Conservation (phyloP, 2,888 invertebrate genomes). For the Coremacera marginata region DNA sequence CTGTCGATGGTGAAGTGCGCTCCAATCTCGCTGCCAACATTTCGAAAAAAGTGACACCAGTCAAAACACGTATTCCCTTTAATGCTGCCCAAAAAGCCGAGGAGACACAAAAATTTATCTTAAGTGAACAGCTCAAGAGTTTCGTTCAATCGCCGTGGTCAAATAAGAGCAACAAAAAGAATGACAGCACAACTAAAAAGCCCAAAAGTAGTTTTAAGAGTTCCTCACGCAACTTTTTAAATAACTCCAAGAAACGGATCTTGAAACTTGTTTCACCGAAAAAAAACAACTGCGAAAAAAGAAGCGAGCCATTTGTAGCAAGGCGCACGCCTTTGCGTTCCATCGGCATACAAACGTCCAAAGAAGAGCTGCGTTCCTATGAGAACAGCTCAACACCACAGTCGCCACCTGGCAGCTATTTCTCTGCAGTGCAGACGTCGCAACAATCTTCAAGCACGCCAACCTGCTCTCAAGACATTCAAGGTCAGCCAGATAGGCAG, state of each 20-base stretch:
- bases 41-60: constrained; percentile 63
- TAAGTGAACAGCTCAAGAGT: constrained; percentile 60
- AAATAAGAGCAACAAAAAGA: constrained; percentile 46
- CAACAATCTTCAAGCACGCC: constrained; percentile 46
- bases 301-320: not conserved
- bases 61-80: constrained; percentile 54
- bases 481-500: not conserved
- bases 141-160: constrained; percentile 60
- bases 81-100: constrained; percentile 10
- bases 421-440: constrained; percentile 60
- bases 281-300: constrained; percentile 51
- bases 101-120: constrained; percentile 57
- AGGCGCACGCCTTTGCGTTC: constrained; percentile 50
- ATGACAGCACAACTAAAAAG: constrained; percentile 36
- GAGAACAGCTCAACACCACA: constrained; percentile 51
- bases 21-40: constrained; percentile 65
- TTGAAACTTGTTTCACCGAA: constrained; percentile 63
- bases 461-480: not conserved
- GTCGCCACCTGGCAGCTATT: constrained; percentile 66
- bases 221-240: constrained; percentile 58
- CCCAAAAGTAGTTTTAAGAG: constrained; percentile 47
- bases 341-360: constrained; percentile 62
- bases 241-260: constrained; percentile 62
- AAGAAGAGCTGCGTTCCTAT: constrained; percentile 48
- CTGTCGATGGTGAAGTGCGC: constrained; percentile 61